A percentile compares a stretch with the other conserved stretches of the same genome.
Conservation (phyloP, 2,888 invertebrate species). For the Aphelenchoides bicaudatus region DNA sequence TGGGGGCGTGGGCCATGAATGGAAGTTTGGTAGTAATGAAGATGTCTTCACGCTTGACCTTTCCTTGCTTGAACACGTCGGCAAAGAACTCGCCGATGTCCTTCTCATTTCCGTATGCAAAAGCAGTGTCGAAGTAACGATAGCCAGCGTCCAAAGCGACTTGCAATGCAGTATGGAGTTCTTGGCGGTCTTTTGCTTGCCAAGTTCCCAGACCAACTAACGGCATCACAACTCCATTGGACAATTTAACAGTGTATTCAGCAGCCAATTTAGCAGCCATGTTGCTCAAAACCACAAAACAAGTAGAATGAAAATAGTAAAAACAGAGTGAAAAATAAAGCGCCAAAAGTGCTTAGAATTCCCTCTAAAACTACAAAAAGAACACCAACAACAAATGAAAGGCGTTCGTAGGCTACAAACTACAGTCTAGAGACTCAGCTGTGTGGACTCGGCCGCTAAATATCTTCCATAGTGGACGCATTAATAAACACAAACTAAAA, state of each 20-base stretch:
- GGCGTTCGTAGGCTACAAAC: background rate
- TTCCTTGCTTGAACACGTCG: conserved; percentile 35
- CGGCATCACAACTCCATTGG: conserved; percentile 19
- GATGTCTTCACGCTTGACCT: conserved; percentile 63
- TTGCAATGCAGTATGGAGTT: conserved; percentile 5
- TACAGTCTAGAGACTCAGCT: background rate
- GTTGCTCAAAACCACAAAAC: background rate
- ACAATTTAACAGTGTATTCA: conserved; percentile 8
- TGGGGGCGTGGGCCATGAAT: conserved; percentile 17
- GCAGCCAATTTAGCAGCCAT: background rate
- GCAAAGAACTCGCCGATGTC: conserved; percentile 66
- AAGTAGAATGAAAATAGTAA: no score
- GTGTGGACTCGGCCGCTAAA: no score
- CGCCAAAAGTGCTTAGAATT: no score
- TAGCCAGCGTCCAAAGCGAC: conserved; percentile 50
- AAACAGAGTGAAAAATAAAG: no score
- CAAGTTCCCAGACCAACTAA: conserved; percentile 26
- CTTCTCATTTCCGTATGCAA: conserved; percentile 71
- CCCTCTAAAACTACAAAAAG: background rate
- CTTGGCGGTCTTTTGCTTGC: conserved; percentile 12
- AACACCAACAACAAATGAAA: conserved; percentile 1
- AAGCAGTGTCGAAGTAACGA: conserved; percentile 57
- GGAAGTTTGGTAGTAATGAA: conserved; percentile 48
- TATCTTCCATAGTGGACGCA: no score
- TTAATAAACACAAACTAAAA: no score